A percentile compares a stretch with the other conserved stretches of the same genome.
Evolutionary conservation across 2,888 invertebrate species (phyloP).

Genomic region (Polyommatus iphigenia): DNA sequence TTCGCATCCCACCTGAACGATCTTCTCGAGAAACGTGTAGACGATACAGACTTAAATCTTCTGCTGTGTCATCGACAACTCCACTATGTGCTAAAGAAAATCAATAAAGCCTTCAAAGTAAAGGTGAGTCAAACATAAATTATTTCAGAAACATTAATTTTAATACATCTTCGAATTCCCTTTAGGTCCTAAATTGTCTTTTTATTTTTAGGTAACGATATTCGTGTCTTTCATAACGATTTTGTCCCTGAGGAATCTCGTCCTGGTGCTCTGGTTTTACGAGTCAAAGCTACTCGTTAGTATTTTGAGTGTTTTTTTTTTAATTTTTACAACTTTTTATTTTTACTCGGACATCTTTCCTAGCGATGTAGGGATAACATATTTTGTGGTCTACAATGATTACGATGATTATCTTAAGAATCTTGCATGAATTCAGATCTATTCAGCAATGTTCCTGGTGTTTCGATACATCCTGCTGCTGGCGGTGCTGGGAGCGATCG

Average conservation of each 20-base stretch:
- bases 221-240: neutral
- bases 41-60: neutral
- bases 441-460: neutral
- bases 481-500: neutral
- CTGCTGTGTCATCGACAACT: constrained; percentile 20
- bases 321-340: neutral
- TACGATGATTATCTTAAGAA: neutral
- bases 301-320: neutral
- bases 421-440: neutral
- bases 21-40: neutral
- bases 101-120: neutral
- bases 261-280: neutral
- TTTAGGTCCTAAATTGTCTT: neutral
- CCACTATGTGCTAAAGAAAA: constrained; percentile 5
- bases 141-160: neutral
- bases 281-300: neutral
- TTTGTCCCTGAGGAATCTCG: neutral
- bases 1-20: neutral
- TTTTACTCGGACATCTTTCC: too few relatives aligned
- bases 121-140: neutral
- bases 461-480: neutral
- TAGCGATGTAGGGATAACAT: too few relatives aligned
- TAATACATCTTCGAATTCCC: neutral
- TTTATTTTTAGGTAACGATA: neutral
- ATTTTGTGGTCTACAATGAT: too few relatives aligned